Conservation (phyloP, 2,113 vertebrate genomes). For the Pterocles gutturalis region DNA sequence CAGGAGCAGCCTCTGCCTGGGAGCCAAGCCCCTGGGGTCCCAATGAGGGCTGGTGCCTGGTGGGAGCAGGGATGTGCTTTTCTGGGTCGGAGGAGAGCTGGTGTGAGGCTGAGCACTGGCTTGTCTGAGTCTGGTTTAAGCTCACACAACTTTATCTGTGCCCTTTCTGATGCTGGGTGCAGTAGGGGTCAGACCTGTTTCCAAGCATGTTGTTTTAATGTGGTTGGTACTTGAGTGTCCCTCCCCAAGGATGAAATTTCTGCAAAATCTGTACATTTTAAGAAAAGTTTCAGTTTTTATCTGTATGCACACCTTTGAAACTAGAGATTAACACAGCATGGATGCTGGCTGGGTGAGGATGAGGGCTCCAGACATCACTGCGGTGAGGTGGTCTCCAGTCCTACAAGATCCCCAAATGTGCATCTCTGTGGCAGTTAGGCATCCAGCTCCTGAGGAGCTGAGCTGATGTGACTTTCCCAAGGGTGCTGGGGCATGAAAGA, state of each 20-base stretch:
- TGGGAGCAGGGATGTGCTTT: not conserved
- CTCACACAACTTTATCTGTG: rapidly evolving
- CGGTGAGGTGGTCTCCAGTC: not conserved
- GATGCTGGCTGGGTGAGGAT: not conserved
- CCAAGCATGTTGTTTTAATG: not conserved
- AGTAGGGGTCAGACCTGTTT: not conserved
- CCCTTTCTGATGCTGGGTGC: not conserved
- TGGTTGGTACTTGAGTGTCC: not conserved
- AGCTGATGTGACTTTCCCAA: not conserved
- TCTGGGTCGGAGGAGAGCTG: rapidly evolving
- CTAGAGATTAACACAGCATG: rapidly evolving
- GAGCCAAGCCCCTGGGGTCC: not conserved
- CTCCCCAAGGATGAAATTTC: not conserved
- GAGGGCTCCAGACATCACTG: not conserved
- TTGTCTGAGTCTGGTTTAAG: not conserved
- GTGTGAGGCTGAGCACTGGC: rapidly evolving
- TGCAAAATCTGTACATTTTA: not conserved
- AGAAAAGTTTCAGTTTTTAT: not conserved
- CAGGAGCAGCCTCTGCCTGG: not conserved
- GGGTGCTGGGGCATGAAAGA: not conserved
- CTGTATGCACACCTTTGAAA: rapidly evolving
- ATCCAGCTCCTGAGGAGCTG: not conserved
- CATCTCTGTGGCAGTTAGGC: not conserved
- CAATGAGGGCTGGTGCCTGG: not conserved
- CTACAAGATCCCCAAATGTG: not conserved